Percentiles rank a stretch among this genome's conserved stretches.
phyloP scores from a whole-genome alignment of 2,888 invertebrate species.

The Drosophila paucipuncta region DNA sequence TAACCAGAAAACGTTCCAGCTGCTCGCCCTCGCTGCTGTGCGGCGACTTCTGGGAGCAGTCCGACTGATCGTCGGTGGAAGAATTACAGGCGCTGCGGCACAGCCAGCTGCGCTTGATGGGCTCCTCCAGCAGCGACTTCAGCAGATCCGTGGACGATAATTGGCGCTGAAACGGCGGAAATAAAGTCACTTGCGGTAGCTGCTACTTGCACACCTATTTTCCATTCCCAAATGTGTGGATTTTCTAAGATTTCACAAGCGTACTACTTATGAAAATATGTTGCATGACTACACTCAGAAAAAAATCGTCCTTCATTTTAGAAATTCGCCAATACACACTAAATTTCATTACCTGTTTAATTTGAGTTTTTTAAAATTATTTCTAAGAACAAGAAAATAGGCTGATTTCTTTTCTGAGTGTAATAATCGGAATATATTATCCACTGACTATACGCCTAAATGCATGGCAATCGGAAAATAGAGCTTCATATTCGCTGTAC shows the following conservation, averaged over 20 bases:
- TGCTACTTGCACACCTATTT: background rate
- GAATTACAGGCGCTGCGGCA: slow-evolving; percentile 78
- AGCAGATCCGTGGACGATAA: slow-evolving; percentile 84
- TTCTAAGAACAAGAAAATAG: too few species aligned
- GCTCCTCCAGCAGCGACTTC: slow-evolving; percentile 83
- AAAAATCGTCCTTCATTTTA: background rate
- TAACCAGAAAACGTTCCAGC: slow-evolving; percentile 66
- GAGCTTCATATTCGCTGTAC: slow-evolving; percentile 6
- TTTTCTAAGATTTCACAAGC: background rate
- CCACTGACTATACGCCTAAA: too few species aligned
- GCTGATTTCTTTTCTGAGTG: too few species aligned
- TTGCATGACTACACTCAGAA: background rate
- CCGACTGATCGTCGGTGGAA: slow-evolving; percentile 79
- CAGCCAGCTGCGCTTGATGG: slow-evolving; percentile 86
- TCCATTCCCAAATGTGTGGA: background rate
- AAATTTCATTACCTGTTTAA: too few species aligned
- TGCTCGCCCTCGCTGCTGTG: slow-evolving; percentile 77
- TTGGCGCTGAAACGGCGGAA: slow-evolving; percentile 50
- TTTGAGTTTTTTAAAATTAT: too few species aligned
- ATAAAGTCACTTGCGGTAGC: background rate
- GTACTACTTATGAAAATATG: background rate
- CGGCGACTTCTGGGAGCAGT: slow-evolving; percentile 63
- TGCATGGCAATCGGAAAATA: background rate
- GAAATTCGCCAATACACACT: background rate
- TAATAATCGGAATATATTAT: too few species aligned